Evolutionary conservation across 2,113 vertebrate genomes (phyloP), one percentile per base, ranked within the genome.

Genomic region (Danionella cerebrum): DNA sequence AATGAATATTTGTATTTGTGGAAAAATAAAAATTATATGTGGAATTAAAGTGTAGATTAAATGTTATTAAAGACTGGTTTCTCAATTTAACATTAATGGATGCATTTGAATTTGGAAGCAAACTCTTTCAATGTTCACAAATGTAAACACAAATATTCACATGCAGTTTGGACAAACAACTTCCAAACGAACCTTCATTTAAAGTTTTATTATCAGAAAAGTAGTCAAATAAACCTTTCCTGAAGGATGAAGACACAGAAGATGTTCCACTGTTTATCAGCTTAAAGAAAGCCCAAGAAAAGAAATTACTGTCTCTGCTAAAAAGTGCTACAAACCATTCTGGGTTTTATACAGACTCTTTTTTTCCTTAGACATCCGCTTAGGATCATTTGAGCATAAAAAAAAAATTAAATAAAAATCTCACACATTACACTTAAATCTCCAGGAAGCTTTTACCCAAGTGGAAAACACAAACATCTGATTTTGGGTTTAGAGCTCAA

Each of bases 321-420:
- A 53, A 64, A 73, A 77, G 71, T 77, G 75, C 75, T 77, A 77
- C 75, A 68, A 67, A 71, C 57, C 54, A 54, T 58, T 71, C 57
- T 64, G 52, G 64, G 70, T 45, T 35, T 29, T 58, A 42, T 36
- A 67, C 62, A 51, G 33, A 57, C 24, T 67, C 62, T 66, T 25
- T 14, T 25, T 60, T 39, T 18, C 27, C 12, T 54, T 25, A 52
- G 24, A 63, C 5, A 41, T 62, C 60, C 33, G 22, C 25, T 51
- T 24, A 59, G 47, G 24, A 53, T 25, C 16, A 38, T 35, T 53
- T 7, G 55, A 38, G 50, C 6, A n/a, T 3, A 44, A 65, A 31
- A 14, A n/a, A 4, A 64, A 3, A n/a, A 31, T 44, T 6, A 27
- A 47, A 57, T 59, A 27, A 4, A 1, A 33, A 11, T 16, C 58